A percentile compares a stretch with the other conserved stretches of the same genome.
These are phyloP conservation scores for Atopsyche davidsoni DNA, from an alignment of 1,140 invertebrate genomes.

Conservation along the genomic window DNA sequence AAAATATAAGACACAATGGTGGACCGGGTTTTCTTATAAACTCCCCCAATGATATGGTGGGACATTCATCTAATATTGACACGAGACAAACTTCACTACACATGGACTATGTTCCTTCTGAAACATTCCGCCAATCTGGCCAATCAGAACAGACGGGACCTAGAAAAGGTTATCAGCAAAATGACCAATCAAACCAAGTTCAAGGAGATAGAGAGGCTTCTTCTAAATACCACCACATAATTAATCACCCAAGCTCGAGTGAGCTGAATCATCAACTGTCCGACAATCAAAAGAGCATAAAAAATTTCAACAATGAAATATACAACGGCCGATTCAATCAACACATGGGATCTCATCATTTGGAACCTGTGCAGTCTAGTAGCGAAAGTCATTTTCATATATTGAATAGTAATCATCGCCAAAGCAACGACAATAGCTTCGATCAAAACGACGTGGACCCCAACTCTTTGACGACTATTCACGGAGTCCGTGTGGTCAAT, in stretches of 20 bases:
- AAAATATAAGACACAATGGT: conserved; percentile 14
- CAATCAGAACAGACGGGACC: conserved; percentile 8
- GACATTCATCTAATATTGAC: conserved; percentile 27
- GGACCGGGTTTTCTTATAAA: conserved; percentile 2
- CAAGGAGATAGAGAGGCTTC: conserved; percentile 7
- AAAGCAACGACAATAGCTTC: conserved; percentile 31
- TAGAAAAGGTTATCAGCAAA: conserved; percentile 5
- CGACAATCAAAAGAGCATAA: background rate
- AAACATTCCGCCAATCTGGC: conserved; percentile 19
- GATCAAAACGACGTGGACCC: conserved; percentile 37
- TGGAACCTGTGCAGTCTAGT: conserved; percentile 33
- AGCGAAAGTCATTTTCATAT: conserved; percentile 38
- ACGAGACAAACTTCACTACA: conserved; percentile 13
- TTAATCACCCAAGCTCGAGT: background rate
- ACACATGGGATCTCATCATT: conserved; percentile 42
- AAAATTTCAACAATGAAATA: conserved; percentile 6
- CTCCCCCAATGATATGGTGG: conserved; percentile 20
- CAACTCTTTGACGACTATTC: conserved; percentile 39
- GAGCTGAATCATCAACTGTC: background rate
- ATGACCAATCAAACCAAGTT: conserved; percentile 11
- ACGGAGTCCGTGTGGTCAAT: conserved; percentile 44
- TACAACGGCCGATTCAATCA: conserved; percentile 39
- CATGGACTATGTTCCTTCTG: conserved; percentile 26
- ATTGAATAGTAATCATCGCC: conserved; percentile 31
- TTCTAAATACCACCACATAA: conserved; percentile 14